phyloP scores from a whole-genome alignment of 2,888 invertebrate genomes.

The Poecilobothrus nobilitatus region DNA sequence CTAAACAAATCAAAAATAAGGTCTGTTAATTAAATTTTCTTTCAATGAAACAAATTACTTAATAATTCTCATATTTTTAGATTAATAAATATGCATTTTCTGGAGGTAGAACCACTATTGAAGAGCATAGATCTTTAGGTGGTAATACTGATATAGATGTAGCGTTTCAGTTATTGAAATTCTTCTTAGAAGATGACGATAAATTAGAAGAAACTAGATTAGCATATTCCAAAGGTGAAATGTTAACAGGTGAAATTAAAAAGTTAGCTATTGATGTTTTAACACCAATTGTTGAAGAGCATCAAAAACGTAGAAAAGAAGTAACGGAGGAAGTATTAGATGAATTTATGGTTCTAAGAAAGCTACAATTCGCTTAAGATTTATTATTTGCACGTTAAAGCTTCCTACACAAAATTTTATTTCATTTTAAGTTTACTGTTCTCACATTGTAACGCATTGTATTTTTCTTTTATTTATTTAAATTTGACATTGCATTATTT shows the following conservation, averaged over 20 bases:
- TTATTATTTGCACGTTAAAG: constrained; percentile 17
- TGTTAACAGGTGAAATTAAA: constrained; percentile 93
- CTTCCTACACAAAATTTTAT: constrained; percentile 12
- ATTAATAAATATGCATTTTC: constrained; percentile 96
- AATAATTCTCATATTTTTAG: constrained; percentile 38
- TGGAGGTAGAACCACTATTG: constrained; percentile 86
- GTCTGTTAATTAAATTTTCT: constrained; percentile 40
- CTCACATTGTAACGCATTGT: too few species aligned
- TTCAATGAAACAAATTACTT: background rate
- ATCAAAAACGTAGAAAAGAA: constrained; percentile 68
- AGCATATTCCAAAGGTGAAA: constrained; percentile 54
- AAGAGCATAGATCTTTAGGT: constrained; percentile 82
- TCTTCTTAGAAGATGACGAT: constrained; percentile 91
- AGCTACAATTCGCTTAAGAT: constrained; percentile 50
- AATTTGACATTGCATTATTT: background rate
- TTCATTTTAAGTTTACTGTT: constrained; percentile 4
- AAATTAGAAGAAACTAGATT: constrained; percentile 61
- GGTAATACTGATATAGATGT: constrained; percentile 97
- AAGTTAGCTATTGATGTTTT: constrained; percentile 73
- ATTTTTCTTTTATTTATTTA: background rate
- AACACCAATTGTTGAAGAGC: constrained; percentile 68
- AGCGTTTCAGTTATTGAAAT: constrained; percentile 86
- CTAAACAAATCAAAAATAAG: constrained; percentile 94
- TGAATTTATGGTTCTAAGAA: constrained; percentile 76
- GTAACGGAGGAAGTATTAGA: constrained; percentile 80